Evolutionary conservation across 2,888 invertebrate species (phyloP), one percentile per base, ranked within the genome.

Genomic region (Apocheima hispidaria): DNA sequence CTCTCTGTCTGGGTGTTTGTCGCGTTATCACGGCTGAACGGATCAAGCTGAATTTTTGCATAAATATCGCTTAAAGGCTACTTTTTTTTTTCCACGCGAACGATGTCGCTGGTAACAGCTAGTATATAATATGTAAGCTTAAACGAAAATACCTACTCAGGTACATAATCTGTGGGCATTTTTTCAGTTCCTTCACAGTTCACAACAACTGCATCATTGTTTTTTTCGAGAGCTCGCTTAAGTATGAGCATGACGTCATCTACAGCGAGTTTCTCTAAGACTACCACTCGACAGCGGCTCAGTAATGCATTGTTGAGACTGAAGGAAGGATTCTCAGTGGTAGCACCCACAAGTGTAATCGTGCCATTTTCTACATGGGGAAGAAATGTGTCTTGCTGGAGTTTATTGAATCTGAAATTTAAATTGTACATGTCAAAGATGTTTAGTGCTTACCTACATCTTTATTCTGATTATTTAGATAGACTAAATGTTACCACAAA

Each of bases 321-420:
- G 81, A 97, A 97, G 0, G 97, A 97, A n/a, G 97, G 97, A 84
- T 97, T 97, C 83, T 97, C 97, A 36, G 97, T 97, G 0, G 97
- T 97, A 0, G 97, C 97, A 26, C 97, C 97, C 60, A 97, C 94
- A 60, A 97, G 85, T 41, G 94, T 95, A 35, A 97, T 95, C 23
- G 95, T 95, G 0, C 97, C 97, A 82, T 94, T 95, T 83, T 97
- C 97, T 14, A 97, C 95, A 82, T 96, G 96, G 2, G 96, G 95
- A 60, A 97, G 82, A 84, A 97, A 96, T 50, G 95, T 94, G 81
- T 97, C 97, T 90, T 97, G 97, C 75, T 97, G 97, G 21, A 94
- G 87, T 87, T 97, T 97, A 82, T 97, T 97, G 78, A 97, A 97
- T 54, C 97, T 92, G 66, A 28, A 82, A 82, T 6, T 21, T 55